These are phyloP conservation scores for Gasterosteus aculeatus DNA, from an alignment of 2,113 vertebrate genomes.

Conservation along the genomic window DNA sequence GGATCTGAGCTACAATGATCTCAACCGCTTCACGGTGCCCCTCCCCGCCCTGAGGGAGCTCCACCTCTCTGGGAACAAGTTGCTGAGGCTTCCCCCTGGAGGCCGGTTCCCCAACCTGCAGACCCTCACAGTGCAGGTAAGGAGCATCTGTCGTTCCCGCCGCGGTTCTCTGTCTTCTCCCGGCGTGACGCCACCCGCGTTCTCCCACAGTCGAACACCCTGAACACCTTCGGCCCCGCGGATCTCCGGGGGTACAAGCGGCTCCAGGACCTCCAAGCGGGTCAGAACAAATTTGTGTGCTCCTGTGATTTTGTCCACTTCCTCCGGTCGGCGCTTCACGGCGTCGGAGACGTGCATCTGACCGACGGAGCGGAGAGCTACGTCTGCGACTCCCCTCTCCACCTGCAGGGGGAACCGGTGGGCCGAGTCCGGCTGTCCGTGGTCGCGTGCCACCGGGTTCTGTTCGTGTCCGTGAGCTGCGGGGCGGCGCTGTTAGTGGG, in stretches of 20 bases:
- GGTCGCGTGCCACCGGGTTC: conserved; percentile 80
- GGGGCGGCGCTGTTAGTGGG: conserved; percentile 62
- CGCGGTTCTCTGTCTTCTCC: neutral
- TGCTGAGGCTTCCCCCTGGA: conserved; percentile 80
- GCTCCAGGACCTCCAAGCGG: conserved; percentile 80
- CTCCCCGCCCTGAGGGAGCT: conserved; percentile 85
- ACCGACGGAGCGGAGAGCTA: conserved; percentile 79
- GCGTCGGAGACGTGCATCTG: conserved; percentile 47
- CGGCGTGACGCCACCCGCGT: neutral
- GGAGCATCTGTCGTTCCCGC: neutral
- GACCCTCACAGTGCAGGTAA: conserved; percentile 75
- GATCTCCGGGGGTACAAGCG: conserved; percentile 77
- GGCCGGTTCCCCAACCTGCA: conserved; percentile 73
- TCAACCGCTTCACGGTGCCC: conserved; percentile 73
- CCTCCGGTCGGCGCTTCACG: conserved; percentile 36
- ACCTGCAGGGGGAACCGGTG: conserved; percentile 73
- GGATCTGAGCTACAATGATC: conserved; percentile 87
- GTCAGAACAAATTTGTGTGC: conserved; percentile 87
- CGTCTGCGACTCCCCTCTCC: conserved; percentile 85
- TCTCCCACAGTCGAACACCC: conserved; percentile 76
- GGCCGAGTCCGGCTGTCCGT: conserved; percentile 60
- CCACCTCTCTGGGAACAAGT: conserved; percentile 86
- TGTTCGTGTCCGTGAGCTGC: conserved; percentile 78
- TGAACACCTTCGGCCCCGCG: conserved; percentile 78
- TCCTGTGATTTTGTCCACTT: conserved; percentile 88